phyloP scores from a whole-genome alignment of 2,797 vertebrate genomes.

The Sylvia borin region DNA sequence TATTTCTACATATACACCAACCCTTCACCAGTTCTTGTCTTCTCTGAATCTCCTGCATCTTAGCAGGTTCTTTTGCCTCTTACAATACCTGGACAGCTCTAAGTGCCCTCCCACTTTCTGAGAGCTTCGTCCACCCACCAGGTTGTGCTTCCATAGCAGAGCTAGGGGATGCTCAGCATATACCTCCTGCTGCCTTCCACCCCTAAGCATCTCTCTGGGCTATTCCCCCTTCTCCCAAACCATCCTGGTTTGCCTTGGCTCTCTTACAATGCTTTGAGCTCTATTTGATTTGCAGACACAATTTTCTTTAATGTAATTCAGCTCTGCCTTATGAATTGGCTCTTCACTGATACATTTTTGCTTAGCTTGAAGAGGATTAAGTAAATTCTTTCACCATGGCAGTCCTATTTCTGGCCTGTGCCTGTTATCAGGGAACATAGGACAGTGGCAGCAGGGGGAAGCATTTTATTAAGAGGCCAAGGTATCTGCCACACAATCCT shows the following conservation, averaged over 20 bases:
- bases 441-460: background rate
- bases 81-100: background rate
- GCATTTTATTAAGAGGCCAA: background rate
- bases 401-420: constrained; percentile 61
- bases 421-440: constrained; percentile 61
- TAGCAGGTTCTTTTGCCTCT: background rate
- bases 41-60: background rate
- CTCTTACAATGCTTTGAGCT: background rate
- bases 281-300: constrained; percentile 45
- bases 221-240: background rate
- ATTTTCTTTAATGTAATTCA: constrained; percentile 36
- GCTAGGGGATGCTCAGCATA: background rate
- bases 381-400: constrained; percentile 48
- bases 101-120: background rate
- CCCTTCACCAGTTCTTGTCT: background rate
- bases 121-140: background rate
- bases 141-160: background rate
- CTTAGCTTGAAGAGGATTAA: constrained; percentile 59
- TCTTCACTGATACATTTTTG: constrained; percentile 48
- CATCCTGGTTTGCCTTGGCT: background rate
- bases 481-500: background rate
- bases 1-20: background rate
- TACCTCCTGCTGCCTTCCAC: background rate
- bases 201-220: background rate
- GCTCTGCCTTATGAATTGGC: constrained; percentile 31